Base-by-base conservation (phyloP, 2,797 vertebrate species). In the Balearica regulorum region DNA sequence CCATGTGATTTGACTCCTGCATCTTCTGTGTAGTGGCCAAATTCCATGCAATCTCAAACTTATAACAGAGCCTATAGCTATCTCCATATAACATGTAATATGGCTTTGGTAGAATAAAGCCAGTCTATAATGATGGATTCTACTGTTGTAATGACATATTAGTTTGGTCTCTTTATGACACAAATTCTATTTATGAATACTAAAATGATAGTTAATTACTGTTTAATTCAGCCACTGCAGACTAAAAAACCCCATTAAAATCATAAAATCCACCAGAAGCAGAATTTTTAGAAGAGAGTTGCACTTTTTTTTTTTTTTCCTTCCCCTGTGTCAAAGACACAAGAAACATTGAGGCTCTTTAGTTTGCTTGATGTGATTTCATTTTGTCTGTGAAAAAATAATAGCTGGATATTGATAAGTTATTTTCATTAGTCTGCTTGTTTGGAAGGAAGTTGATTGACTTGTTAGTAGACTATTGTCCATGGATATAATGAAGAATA, bases 261-360 rank as follows among this genome's bases (percentile, higher is more conserved):
- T 83, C 2, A 90, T 77, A 78, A 83, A 85, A 83, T 91, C 73
- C 58, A 94, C 79, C 70, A 93, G 83, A 93, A 95, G 69, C 88
- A 91, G 90, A 88, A 95, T 94, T 96, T 93, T 95, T 46, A 68
- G 35, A 53, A 81, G 93, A 93, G 24, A 72, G 37, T 57, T 92
- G n/a, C 4, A 7, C 10, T 39, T 5, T 43, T 44, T 65, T 24
- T 28, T 1, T 5, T 28, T 26, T 20, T 5, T 13, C 33, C 18
- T 31, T 33, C 51, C 33, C 41, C 13, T 35, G 1, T 46, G 16
- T 80, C 87, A 77, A 93, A 86, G n/a, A 62, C 11, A 68, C 8
- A 81, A 57, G 57, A 95, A 93, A 72, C 11, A 58, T 12, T 41
- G 54, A 89, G 7, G 29, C 41, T 57, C 87, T 94, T 91, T 60